Base-by-base conservation (phyloP, 2,113 vertebrate species). In the Xenopus borealis region DNA sequence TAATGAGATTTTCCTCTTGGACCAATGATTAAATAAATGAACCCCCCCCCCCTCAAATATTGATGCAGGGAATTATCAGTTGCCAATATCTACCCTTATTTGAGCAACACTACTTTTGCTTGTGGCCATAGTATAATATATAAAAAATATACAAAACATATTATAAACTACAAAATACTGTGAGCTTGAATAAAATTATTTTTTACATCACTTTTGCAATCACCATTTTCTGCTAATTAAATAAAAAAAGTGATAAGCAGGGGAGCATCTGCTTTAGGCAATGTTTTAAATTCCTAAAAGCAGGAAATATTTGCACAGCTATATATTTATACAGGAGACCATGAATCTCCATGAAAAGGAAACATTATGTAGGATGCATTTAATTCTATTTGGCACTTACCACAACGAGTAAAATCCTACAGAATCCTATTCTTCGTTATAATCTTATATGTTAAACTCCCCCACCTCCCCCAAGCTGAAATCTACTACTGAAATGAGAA, bases 241-340 rank as follows among this genome's bases (percentile, higher is more conserved):
- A 90, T 90, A 93, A 94, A 93, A 92, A 92, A 89, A 27, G 23
- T 27, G 90, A 88, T 91, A 92, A 91, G 86, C 92, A 27, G 23
- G 23, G 23, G 23, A 27, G 23, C 93, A 90, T 87, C 88, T 84
- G 78, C 83, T 88, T 92, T 88, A 82, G 81, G 83, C 87, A 84
- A 81, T 82, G 83, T 86, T 86, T 40, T 88, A 84, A 83, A 84
- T 87, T 73, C 85, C 79, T 82, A 85, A 82, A 78, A 82, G 81
- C 76, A 76, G 77, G 75, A 75, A 73, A 72, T 78, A 73, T 78
- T 81, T 82, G 74, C 79, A 83, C 79, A 81, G 84, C 67, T 46
- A 81, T 82, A 81, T 1, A 27, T 27, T 27, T 27, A 3, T 27
- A 27, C 23, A 27, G 3, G 23, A 27, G 79, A 81, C 68, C 79